Conservation (phyloP, 2,888 invertebrate genomes). For the Spodoptera exigua region DNA sequence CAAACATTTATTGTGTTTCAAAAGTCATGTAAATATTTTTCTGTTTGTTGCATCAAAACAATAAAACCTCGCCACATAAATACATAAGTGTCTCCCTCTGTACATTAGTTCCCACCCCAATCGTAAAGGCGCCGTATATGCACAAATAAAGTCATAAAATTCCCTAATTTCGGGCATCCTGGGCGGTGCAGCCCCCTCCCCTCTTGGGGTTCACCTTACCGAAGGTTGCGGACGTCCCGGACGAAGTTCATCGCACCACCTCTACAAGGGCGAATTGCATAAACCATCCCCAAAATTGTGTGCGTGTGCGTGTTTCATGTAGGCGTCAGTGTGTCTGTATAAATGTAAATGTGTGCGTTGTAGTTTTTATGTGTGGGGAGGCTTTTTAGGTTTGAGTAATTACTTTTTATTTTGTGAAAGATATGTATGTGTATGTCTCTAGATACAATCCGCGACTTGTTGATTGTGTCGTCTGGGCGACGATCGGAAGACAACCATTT, state of each 20-base stretch:
- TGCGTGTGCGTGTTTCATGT: slow-evolving; percentile 22
- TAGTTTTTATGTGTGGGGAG: slow-evolving; percentile 11
- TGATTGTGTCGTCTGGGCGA: too few relatives aligned
- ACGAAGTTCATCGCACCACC: slow-evolving; percentile 59
- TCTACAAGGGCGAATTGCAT: slow-evolving; percentile 60
- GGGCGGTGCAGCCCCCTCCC: slow-evolving; percentile 51
- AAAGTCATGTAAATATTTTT: too few relatives aligned
- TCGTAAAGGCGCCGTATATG: slow-evolving; percentile 22
- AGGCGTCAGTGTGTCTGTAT: slow-evolving; percentile 24
- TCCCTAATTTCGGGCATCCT: slow-evolving; percentile 45
- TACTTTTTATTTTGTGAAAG: too few relatives aligned
- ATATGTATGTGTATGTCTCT: too few relatives aligned
- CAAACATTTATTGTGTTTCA: too few relatives aligned
- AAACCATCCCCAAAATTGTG: slow-evolving; percentile 52
- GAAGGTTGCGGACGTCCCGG: slow-evolving; percentile 59
- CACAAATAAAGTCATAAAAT: slow-evolving; percentile 39
- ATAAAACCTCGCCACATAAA: too few relatives aligned
- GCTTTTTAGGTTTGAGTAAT: too few relatives aligned
- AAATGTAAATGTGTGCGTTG: slow-evolving; percentile 2
- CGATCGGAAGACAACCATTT: too few relatives aligned
- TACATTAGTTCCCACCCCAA: slow-evolving; percentile 6
- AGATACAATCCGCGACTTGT: too few relatives aligned
- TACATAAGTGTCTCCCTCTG: too few relatives aligned
- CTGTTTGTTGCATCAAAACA: too few relatives aligned
- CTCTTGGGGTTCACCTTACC: slow-evolving; percentile 48